phyloP scores from a whole-genome alignment of 2,797 vertebrate species.

The Molothrus aeneus region DNA sequence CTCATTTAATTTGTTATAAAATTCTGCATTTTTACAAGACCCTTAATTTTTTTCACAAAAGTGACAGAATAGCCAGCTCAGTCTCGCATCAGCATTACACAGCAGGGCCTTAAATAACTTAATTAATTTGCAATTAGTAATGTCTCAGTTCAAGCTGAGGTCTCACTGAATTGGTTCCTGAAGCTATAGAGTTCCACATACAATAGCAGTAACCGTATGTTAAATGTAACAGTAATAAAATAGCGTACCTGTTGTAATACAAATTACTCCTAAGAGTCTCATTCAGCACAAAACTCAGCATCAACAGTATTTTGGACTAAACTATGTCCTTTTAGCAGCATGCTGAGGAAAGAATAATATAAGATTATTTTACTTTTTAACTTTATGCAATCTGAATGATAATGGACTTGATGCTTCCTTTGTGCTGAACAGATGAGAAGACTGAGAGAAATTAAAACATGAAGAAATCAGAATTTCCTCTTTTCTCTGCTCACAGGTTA shows the following conservation, averaged over 20 bases:
- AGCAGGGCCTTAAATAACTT: background rate
- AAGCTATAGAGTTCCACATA: background rate
- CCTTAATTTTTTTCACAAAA: background rate
- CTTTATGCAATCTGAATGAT: background rate
- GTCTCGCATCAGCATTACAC: background rate
- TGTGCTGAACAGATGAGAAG: background rate
- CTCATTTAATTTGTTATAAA: background rate
- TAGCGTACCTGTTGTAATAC: background rate
- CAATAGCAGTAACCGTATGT: background rate
- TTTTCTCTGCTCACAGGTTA: background rate
- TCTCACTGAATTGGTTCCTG: background rate
- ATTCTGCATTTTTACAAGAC: background rate
- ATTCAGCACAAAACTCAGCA: background rate
- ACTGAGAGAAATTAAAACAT: background rate
- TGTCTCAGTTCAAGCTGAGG: background rate
- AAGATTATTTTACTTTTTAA: background rate
- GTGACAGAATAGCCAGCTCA: background rate
- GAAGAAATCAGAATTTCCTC: background rate
- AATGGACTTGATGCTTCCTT: background rate
- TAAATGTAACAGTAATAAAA: background rate
- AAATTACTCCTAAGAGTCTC: background rate
- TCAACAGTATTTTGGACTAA: background rate
- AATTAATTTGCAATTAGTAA: background rate
- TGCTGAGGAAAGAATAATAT: background rate
- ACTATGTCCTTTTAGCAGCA: background rate